These are phyloP conservation scores for Monochamus alternatus DNA, from an alignment of 2,888 invertebrate species.

Conservation along the genomic window DNA sequence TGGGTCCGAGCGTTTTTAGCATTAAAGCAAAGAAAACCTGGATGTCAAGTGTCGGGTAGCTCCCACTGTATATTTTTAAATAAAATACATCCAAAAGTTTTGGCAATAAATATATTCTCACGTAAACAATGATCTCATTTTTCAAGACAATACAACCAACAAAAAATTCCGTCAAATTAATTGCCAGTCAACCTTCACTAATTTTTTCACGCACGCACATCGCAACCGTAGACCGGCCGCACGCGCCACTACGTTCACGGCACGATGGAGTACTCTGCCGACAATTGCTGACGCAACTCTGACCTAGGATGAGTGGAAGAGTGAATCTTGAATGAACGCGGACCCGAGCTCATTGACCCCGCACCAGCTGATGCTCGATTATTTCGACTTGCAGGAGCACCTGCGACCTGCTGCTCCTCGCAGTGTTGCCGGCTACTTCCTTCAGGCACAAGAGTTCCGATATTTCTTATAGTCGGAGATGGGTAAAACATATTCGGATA, in stretches of 20 bases:
- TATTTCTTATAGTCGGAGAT: background rate
- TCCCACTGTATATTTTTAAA: too few species aligned
- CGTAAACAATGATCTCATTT: too few species aligned
- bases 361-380: conserved; percentile 49
- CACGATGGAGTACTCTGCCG: background rate
- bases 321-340: conserved; percentile 66
- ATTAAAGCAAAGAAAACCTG: too few species aligned
- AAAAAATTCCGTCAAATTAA: too few species aligned
- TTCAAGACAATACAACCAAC: too few species aligned
- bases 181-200: conserved; percentile 4
- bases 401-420: conserved; percentile 9
- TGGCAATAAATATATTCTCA: too few species aligned
- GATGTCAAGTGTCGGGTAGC: too few species aligned
- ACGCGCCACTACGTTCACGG: conserved; percentile 1
- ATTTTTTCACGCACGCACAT: background rate
- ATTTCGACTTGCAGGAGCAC: conserved; percentile 18
- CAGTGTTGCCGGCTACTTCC: background rate
- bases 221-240: background rate
- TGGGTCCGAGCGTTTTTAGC: too few species aligned
- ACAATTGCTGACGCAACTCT: conserved; percentile 56
- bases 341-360: conserved; percentile 55
- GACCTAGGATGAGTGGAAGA: conserved; percentile 65
- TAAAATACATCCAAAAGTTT: too few species aligned
- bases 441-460: background rate
- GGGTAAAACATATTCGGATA: too few species aligned